Conservation (phyloP, 2,797 vertebrate species). For the Leuciscus waleckii region DNA sequence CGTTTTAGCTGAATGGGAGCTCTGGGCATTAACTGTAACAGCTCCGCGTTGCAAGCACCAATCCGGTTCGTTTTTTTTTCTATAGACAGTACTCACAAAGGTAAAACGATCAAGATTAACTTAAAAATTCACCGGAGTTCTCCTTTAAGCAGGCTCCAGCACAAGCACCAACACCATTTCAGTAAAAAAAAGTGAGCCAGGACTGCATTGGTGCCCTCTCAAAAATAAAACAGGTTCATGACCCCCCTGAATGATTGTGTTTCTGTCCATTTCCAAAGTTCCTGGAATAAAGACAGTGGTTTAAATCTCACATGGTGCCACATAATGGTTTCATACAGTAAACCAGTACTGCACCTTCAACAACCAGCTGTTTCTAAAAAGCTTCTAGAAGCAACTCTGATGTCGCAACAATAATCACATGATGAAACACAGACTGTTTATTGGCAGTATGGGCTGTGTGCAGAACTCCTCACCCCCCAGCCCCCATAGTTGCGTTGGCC, state of each 20-base stretch:
- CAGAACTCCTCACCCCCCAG: background rate
- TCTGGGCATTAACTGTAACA: no score
- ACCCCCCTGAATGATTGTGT: background rate
- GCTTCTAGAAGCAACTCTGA: slow-evolving; percentile 53
- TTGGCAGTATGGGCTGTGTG: slow-evolving; percentile 60
- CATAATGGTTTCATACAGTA: background rate
- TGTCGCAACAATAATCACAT: slow-evolving; percentile 75
- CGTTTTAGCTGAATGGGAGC: no score
- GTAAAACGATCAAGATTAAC: no score
- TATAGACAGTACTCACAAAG: no score
- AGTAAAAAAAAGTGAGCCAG: background rate
- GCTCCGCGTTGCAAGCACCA: no score
- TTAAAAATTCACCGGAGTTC: no score
- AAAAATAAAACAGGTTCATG: background rate
- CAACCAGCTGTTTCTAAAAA: background rate
- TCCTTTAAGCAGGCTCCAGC: no score
- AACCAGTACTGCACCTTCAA: background rate
- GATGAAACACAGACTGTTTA: slow-evolving; percentile 69
- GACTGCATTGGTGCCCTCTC: background rate
- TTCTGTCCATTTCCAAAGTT: background rate
- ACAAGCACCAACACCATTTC: no score
- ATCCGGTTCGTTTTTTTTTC: no score
- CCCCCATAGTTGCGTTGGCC: background rate
- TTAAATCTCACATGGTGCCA: background rate
- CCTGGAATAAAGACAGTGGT: no score